Base-by-base conservation (phyloP, 2,888 invertebrate genomes). In the Myathropa florea region DNA sequence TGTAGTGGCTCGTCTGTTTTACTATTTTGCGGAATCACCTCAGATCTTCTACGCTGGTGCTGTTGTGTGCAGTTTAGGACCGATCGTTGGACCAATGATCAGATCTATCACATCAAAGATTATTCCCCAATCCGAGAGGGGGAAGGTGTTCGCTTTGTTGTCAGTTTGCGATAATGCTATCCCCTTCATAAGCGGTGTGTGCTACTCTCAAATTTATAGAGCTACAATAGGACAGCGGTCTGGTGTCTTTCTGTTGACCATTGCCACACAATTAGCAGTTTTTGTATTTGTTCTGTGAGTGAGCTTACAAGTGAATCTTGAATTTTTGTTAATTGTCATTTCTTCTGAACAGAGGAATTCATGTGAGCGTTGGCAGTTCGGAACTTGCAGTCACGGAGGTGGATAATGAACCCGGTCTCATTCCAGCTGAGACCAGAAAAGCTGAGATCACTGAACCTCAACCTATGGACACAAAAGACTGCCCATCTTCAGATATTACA, bases 21-120 rank as follows among this genome's bases (percentile, higher is more conserved):
- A 95, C 91, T 94, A 95, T 0, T 93, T 94, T 63, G 96, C 96
- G 0, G 89, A 92, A 0, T 90, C 90, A 0, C 93, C 94, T 0
- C 92, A 92, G 73, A 85, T 95, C 1, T 95, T 97, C 92, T 97
- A 96, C 91, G 91, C 94, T 0, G 97, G 97, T 0, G 96, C 96
- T n/a, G 93, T 94, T 0, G 94, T 95, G 1, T 96, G 96, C 9
- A 95, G 96, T n/a, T 93, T 96, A 26, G 97, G 97, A 0, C 97
- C 97, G 0, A 94, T 96, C 64, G 96, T 96, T 0, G 96, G 96
- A 0, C 96, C 97, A 0, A 95, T 96, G 77, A 94, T 97, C 79
- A 94, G 97, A n/a, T 96, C 97, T 0, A 95, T 97, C 94, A 95
- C 96, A 0, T 97, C 97, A 0, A 97, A 97, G 93, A 94, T 96